These are phyloP conservation scores for Rotaria socialis DNA, from an alignment of 2,888 invertebrate species.

Conservation along the genomic window DNA sequence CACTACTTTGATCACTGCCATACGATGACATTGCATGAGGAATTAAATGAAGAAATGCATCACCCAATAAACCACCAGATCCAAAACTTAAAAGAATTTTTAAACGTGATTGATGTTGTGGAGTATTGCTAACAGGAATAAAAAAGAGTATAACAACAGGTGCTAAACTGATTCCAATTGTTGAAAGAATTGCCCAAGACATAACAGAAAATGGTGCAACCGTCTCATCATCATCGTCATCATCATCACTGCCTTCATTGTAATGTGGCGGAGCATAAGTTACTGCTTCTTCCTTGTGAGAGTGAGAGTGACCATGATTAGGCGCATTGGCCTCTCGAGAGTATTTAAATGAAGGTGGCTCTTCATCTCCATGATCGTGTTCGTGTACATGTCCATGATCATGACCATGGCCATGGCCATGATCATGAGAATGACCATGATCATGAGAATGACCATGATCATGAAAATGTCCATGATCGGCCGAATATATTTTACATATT, in stretches of 20 bases:
- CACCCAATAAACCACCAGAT: slow-evolving; percentile 78
- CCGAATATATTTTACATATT: not conserved
- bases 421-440: slow-evolving; percentile 1
- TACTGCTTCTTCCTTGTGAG: not conserved
- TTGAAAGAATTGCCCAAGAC: slow-evolving; percentile 39
- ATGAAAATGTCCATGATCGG: not conserved
- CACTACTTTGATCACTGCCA: slow-evolving; percentile 51
- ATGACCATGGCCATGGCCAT: slow-evolving; percentile 8
- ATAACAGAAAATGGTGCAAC: slow-evolving; percentile 27
- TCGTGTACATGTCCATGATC: slow-evolving; percentile 9
- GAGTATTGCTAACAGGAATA: slow-evolving; percentile 41
- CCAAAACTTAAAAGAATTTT: slow-evolving; percentile 68
- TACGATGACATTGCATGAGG: slow-evolving; percentile 77
- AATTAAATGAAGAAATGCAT: slow-evolving; percentile 95
- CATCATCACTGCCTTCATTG: slow-evolving; percentile 26
- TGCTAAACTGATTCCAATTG: slow-evolving; percentile 43
- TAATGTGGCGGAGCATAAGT: slow-evolving; percentile 30
- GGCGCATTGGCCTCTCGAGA: slow-evolving; percentile 35
- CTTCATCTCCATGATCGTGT: not conserved
- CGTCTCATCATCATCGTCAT: not conserved
- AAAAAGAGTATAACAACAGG: slow-evolving; percentile 45
- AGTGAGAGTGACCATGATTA: slow-evolving; percentile 37
- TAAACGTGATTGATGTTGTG: slow-evolving; percentile 75
- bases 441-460: not conserved
- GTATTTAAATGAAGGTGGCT: slow-evolving; percentile 37